Conservation (phyloP, 2,113 vertebrate genomes). For the Genyomyrus donnyi region DNA sequence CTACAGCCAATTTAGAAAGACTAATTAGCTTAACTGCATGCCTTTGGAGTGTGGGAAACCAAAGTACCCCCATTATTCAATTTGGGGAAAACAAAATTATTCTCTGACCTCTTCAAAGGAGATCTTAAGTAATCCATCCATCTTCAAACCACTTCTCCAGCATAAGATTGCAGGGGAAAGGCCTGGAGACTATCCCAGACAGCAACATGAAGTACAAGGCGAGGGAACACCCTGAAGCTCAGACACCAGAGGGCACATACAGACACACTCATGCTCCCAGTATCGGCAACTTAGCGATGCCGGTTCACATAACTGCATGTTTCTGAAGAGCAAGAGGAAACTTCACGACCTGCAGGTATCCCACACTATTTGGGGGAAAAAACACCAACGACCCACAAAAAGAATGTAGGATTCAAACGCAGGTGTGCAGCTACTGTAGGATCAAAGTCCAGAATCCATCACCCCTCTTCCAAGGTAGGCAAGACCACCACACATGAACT, state of each 20-base stretch:
- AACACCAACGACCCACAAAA: neutral
- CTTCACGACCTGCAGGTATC: neutral
- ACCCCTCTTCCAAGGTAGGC: neutral
- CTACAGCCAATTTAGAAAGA: neutral
- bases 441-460: neutral
- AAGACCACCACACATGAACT: no score
- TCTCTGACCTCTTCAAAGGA: neutral
- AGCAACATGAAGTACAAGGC: neutral
- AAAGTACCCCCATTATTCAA: neutral
- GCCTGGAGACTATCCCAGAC: neutral
- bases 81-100: neutral
- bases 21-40: neutral
- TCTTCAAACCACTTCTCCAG: neutral
- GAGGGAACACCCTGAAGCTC: neutral
- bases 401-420: neutral
- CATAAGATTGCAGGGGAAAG: neutral
- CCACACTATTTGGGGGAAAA: neutral
- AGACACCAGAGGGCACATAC: neutral
- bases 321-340: neutral
- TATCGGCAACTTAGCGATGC: no score
- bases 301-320: neutral
- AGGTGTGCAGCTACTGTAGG: neutral
- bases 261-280: neutral
- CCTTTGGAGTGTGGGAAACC: neutral
- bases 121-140: neutral